phyloP scores from a whole-genome alignment of 2,113 vertebrate genomes.

The Vanacampus margaritifer region DNA sequence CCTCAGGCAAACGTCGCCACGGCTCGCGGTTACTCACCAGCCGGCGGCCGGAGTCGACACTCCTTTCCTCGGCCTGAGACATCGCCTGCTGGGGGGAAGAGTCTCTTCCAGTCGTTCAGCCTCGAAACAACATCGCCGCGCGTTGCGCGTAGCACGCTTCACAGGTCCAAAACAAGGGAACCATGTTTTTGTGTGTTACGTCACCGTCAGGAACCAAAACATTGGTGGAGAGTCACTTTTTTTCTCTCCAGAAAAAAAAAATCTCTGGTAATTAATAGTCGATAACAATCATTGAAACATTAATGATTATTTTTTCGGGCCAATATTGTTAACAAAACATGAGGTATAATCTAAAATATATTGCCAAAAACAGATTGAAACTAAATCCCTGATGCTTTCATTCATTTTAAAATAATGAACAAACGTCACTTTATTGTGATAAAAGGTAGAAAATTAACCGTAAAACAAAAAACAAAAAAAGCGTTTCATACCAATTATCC shows the following conservation, averaged over 20 bases:
- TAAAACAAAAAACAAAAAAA: too few relatives aligned
- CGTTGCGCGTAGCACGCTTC: slow-evolving; percentile 64
- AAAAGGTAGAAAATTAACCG: too few relatives aligned
- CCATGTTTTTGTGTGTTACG: slow-evolving; percentile 85
- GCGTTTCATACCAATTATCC: too few relatives aligned
- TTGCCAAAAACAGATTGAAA: not conserved
- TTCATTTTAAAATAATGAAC: too few relatives aligned
- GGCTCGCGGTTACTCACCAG: slow-evolving; percentile 82
- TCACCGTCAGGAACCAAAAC: slow-evolving; percentile 83
- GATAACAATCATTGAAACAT: not conserved
- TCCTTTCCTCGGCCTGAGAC: slow-evolving; percentile 83
- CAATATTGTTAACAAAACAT: not conserved
- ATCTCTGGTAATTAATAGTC: not conserved
- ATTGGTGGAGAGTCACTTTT: slow-evolving; percentile 66
- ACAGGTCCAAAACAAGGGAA: slow-evolving; percentile 86
- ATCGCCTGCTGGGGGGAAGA: slow-evolving; percentile 70
- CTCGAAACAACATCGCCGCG: slow-evolving; percentile 47
- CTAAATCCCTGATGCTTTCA: too few relatives aligned
- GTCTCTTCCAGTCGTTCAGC: slow-evolving; percentile 70
- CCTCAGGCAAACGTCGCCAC: slow-evolving; percentile 50
- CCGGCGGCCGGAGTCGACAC: slow-evolving; percentile 89
- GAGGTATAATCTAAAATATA: not conserved
- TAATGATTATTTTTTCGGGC: not conserved
- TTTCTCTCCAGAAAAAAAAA: not conserved
- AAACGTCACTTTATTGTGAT: not conserved